A percentile compares a stretch with the other conserved stretches of the same genome.
Conservation (phyloP, 2,888 invertebrate species). For the Nemapogon koenigi region DNA sequence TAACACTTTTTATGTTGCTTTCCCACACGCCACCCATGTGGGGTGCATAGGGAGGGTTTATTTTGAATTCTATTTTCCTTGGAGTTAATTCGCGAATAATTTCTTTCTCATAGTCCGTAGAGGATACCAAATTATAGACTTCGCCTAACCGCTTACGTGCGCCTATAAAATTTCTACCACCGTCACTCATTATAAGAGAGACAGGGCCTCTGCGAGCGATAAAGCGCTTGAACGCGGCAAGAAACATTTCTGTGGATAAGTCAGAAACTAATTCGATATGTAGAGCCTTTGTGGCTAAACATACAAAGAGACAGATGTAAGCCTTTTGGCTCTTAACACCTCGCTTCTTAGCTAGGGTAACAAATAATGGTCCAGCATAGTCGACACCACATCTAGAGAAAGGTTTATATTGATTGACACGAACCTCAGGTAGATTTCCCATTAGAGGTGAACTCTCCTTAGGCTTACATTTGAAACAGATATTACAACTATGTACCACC, state of each 20-base stretch:
- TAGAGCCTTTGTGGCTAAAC: conserved; percentile 9
- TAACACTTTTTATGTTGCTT: conserved; percentile 8
- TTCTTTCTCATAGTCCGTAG: no score
- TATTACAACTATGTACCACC: conserved; percentile 10
- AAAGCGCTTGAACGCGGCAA: no score
- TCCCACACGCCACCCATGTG: neutral
- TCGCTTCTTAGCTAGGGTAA: conserved; percentile 2
- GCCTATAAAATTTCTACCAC: conserved; percentile 9
- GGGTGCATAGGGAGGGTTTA: conserved; percentile 1
- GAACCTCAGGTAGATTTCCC: conserved; percentile 7
- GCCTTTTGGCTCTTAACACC: conserved; percentile 7
- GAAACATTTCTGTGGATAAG: conserved; percentile 5
- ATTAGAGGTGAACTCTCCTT: conserved; percentile 3
- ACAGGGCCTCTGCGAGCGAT: conserved; percentile 6
- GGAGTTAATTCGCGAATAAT: no score
- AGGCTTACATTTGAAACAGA: conserved; percentile 9
- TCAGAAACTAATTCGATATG: conserved; percentile 10
- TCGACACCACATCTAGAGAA: conserved; percentile 13
- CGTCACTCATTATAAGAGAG: neutral
- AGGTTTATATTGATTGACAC: conserved; percentile 9
- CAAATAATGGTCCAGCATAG: conserved; percentile 12
- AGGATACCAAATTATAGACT: conserved; percentile 1
- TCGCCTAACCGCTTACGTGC: conserved; percentile 2
- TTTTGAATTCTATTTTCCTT: no score
- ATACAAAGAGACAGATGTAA: conserved; percentile 10